Percentiles rank a stretch among this genome's conserved stretches.
Conservation (phyloP, 2,797 vertebrate genomes). For the Prionace glauca region DNA sequence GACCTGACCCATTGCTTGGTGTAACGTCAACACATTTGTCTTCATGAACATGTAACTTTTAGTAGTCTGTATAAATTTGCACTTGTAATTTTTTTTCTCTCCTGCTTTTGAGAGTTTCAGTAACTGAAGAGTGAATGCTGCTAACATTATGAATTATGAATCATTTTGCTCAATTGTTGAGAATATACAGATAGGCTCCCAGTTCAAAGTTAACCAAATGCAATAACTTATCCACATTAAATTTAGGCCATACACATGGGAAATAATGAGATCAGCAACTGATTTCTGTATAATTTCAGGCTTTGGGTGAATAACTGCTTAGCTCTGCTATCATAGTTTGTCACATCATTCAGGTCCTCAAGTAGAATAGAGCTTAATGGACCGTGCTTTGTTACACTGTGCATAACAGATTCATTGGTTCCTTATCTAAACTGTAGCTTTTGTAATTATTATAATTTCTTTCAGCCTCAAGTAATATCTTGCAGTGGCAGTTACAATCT, state of each 20-base stretch:
- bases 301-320: not conserved
- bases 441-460: slow-evolving; percentile 14
- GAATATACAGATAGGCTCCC: not conserved
- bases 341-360: not conserved
- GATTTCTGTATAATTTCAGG: not conserved
- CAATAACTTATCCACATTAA: not conserved
- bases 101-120: not conserved
- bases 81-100: not conserved
- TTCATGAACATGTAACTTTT: not conserved
- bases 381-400: not conserved
- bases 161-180: not conserved
- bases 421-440: not conserved
- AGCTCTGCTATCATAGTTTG: not conserved
- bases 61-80: not conserved
- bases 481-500: not conserved
- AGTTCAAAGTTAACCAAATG: not conserved
- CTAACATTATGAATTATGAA: not conserved
- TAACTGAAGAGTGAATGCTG: not conserved
- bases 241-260: not conserved
- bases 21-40: not conserved
- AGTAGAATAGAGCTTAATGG: not conserved
- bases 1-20: not conserved
- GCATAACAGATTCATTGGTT: not conserved
- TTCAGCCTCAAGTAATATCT: not conserved
- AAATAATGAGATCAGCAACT: not conserved